Base-by-base conservation (phyloP, 2,797 vertebrate species). In the Clarias fuscus region DNA sequence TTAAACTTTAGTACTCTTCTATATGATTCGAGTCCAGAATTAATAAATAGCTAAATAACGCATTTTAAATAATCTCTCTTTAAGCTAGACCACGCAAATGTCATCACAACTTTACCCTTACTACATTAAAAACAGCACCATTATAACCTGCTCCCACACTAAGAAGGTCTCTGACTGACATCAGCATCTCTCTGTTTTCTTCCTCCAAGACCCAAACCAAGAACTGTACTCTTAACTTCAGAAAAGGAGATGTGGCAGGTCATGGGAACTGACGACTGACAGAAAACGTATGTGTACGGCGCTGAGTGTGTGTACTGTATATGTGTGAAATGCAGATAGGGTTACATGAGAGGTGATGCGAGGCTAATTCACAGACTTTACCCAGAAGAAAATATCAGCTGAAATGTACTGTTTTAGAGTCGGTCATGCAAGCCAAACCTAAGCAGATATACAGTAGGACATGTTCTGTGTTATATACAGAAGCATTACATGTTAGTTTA, bases 191-290 rank as follows among this genome's bases (percentile, higher is more conserved):
- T 71, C 20, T 68, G 33, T 53, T 56, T 15, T 72, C 59, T 67
- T 24, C n/a, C 62, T 64, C 85, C 67, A 86, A 56, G 24, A 71
- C 43, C 48, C 17, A 58, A 53, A 58, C 20, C 8, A n/a, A 30
- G 37, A 61, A 56, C 14, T 56, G 53, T 15, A 81, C 77, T 72
- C 77, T 85, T 85, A 81, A 30, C 72, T 58, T 72, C 67, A 61
- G 33, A 37, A 78, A 72, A 48, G 58, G 30, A 56, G 53, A 30
- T 33, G 4, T 33, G 53, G 24, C 3, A n/a, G 62, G 73, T 78
- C 64, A 72, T 72, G 77, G 58, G 84, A 72, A 85, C 33, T 33
- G 67, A 59, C 5, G 59, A 64, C 58, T 13, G 53, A 27, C 30
- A 10, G 72, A 56, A 77, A 8, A 37, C 22, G 3, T 64, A 13